Percentiles rank a stretch among this genome's conserved stretches.
Evolutionary conservation across 2,888 invertebrate species (phyloP).

Genomic region (Thecocarcelia acutangulata): DNA sequence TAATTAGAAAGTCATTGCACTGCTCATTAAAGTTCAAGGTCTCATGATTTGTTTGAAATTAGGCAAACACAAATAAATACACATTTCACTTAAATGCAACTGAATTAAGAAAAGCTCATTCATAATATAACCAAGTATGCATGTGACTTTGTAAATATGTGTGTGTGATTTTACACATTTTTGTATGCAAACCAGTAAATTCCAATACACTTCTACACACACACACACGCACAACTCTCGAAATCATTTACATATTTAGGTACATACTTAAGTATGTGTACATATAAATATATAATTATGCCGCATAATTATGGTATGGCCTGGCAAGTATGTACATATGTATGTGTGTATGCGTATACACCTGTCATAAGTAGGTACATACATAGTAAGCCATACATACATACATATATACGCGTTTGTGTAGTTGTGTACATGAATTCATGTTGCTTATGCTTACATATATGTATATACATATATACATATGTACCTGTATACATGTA

Average conservation of each 20-base stretch:
- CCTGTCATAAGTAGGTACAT: too few relatives aligned
- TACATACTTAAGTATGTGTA: background rate
- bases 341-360: too few relatives aligned
- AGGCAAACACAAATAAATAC: slow-evolving; percentile 21
- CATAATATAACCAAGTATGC: background rate
- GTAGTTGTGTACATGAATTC: too few relatives aligned
- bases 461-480: too few relatives aligned
- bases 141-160: too few relatives aligned
- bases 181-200: slow-evolving; percentile 9
- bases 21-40: slow-evolving; percentile 58
- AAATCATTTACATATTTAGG: background rate
- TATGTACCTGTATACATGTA: too few relatives aligned
- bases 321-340: background rate
- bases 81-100: slow-evolving; percentile 1
- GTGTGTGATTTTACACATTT: too few relatives aligned
- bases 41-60: slow-evolving; percentile 42
- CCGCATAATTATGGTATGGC: slow-evolving; percentile 8
- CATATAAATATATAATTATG: slow-evolving; percentile 4
- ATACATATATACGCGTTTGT: too few relatives aligned
- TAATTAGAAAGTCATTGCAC: slow-evolving; percentile 57
- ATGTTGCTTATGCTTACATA: too few relatives aligned
- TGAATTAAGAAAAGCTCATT: slow-evolving; percentile 27
- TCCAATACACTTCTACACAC: background rate
- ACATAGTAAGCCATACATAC: too few relatives aligned
- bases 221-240: background rate